These are phyloP conservation scores for Antigone vipio DNA, from an alignment of 2,113 vertebrate genomes.

Conservation along the genomic window DNA sequence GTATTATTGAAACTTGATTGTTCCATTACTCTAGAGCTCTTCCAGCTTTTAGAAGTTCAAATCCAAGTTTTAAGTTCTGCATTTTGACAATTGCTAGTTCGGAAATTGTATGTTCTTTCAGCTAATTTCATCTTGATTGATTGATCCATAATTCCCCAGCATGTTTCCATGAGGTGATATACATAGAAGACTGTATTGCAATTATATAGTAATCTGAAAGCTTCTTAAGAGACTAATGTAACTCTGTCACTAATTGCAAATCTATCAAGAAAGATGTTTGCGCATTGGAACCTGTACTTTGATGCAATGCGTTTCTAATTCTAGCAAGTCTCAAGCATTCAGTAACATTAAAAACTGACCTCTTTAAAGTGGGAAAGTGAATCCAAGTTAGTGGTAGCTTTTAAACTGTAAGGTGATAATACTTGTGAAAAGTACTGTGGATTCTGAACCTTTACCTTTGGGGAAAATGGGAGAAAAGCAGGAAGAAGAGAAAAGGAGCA, in stretches of 20 bases:
- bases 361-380: background rate
- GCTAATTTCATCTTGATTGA: background rate
- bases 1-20: background rate
- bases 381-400: background rate
- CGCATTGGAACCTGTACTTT: background rate
- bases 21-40: background rate
- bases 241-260: background rate
- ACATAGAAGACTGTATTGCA: background rate
- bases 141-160: background rate
- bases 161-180: background rate
- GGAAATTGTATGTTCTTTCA: background rate
- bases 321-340: background rate
- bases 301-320: background rate
- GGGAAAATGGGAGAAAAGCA: background rate
- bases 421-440: background rate
- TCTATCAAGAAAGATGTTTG: background rate
- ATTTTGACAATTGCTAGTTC: background rate
- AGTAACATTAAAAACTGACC: background rate
- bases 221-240: background rate
- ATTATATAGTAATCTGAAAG: background rate
- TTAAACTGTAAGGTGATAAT: background rate
- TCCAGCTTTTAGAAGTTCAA: background rate
- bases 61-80: background rate
- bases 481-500: background rate
- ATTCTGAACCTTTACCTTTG: background rate